A percentile compares a stretch with the other conserved stretches of the same genome.
Conservation (phyloP, 2,113 vertebrate species). For the Lasiurus borealis region DNA sequence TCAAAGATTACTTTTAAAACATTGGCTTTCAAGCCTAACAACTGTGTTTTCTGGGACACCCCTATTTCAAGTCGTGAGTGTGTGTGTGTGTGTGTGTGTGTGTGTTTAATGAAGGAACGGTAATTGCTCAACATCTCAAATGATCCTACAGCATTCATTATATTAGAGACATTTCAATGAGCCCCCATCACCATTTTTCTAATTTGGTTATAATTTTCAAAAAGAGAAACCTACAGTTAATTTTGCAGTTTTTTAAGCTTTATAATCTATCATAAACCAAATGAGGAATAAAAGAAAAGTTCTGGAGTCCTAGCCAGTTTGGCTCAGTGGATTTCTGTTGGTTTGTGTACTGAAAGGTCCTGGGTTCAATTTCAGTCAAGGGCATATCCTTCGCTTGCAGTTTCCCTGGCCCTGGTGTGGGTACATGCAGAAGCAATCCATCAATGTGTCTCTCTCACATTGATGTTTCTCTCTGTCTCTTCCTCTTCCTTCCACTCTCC, state of each 20-base stretch:
- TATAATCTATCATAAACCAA: not conserved
- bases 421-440: not conserved
- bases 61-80: not conserved
- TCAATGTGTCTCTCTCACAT: not conserved
- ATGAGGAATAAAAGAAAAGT: not conserved
- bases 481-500: too few relatives aligned
- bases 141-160: not conserved
- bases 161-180: not conserved
- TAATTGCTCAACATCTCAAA: slow-evolving; percentile 7
- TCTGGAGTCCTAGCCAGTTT: not conserved
- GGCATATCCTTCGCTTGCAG: too few relatives aligned
- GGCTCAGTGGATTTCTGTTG: too few relatives aligned
- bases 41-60: not conserved
- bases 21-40: not conserved
- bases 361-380: too few relatives aligned
- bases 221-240: not conserved
- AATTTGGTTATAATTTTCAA: not conserved
- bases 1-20: slow-evolving; percentile 27
- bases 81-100: too few relatives aligned
- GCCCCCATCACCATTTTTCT: slow-evolving; percentile 5
- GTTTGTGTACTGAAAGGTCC: too few relatives aligned
- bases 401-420: too few relatives aligned
- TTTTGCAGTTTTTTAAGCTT: slow-evolving; percentile 9
- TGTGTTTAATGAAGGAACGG: not conserved
- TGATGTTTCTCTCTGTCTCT: too few relatives aligned